Evolutionary conservation across 2,888 invertebrate genomes (phyloP).

Genomic region (Eledone cirrhosa): DNA sequence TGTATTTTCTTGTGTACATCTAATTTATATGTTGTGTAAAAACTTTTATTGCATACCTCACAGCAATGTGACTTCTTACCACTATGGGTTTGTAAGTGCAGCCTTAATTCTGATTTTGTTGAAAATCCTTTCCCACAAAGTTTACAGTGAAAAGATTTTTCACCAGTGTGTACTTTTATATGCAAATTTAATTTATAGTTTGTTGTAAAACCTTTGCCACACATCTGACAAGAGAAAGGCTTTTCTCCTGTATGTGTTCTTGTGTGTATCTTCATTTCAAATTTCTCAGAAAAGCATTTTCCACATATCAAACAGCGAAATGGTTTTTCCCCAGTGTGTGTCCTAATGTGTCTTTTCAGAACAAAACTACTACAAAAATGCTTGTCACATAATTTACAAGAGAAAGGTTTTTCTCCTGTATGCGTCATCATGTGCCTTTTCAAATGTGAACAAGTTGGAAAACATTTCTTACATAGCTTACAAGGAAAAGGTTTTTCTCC

Average conservation of each 20-base stretch:
- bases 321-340: too few species aligned
- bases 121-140: not conserved
- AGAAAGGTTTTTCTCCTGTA: not conserved
- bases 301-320: slow-evolving; percentile 1
- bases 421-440: slow-evolving; percentile 5
- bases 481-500: slow-evolving; percentile 6
- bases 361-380: not conserved
- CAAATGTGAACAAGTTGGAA: not conserved
- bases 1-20: slow-evolving; percentile 1
- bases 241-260: too few species aligned
- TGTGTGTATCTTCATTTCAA: not conserved
- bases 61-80: slow-evolving; percentile 5
- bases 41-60: not conserved
- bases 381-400: not conserved
- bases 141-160: too few species aligned
- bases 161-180: too few species aligned
- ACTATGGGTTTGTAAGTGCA: not conserved
- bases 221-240: not conserved
- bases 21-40: not conserved
- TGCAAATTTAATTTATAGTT: not conserved
- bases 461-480: not conserved
- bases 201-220: not conserved
- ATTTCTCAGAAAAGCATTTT: not conserved
- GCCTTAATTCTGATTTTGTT: not conserved
- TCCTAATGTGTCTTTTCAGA: slow-evolving; percentile 13